A percentile compares a stretch with the other conserved stretches of the same genome.
Evolutionary conservation across 2,888 invertebrate genomes (phyloP).

Genomic region (Lumbricus terrestris): DNA sequence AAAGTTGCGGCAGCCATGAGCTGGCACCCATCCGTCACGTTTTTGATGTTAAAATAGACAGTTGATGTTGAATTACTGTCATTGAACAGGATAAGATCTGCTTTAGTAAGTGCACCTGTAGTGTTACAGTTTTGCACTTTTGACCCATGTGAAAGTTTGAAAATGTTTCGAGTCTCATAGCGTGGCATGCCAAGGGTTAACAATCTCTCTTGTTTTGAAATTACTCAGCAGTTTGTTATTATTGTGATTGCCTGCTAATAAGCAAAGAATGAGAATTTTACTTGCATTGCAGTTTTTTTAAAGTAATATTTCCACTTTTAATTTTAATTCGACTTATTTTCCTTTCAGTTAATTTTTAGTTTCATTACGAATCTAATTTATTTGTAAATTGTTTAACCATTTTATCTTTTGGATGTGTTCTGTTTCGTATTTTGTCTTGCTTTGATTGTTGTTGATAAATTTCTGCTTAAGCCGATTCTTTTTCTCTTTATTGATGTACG

Average conservation of each 20-base stretch:
- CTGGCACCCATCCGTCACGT: too few species aligned
- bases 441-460: neutral
- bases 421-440: neutral
- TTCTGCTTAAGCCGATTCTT: neutral
- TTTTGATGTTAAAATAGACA: too few species aligned
- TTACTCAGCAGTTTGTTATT: neutral
- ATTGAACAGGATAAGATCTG: too few species aligned
- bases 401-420: neutral
- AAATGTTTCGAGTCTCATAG: too few species aligned
- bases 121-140: too few species aligned
- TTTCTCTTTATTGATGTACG: constrained; percentile 8
- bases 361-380: neutral
- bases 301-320: neutral
- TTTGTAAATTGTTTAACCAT: neutral
- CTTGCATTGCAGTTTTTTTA: neutral
- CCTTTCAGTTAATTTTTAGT: neutral
- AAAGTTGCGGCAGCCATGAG: too few species aligned
- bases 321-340: neutral
- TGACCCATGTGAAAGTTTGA: too few species aligned
- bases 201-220: neutral
- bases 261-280: neutral
- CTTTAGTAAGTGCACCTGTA: too few species aligned
- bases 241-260: neutral
- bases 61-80: too few species aligned
- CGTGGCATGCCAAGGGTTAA: neutral